A percentile compares a stretch with the other conserved stretches of the same genome.
phyloP scores from a whole-genome alignment of 1,140 invertebrate genomes.

The Xylocopa sonorina region DNA sequence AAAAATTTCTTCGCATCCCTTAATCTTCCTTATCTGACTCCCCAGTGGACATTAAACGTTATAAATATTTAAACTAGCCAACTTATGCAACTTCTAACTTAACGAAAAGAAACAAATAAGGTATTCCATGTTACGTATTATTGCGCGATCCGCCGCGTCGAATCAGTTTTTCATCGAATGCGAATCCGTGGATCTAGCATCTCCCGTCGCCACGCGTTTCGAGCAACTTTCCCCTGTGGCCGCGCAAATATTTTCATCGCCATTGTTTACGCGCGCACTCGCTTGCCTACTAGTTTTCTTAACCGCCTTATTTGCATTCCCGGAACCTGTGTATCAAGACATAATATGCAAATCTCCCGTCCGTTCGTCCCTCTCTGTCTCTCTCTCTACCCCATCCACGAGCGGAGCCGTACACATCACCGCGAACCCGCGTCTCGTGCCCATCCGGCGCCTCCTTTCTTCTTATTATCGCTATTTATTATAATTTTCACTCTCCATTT shows the following conservation, averaged over 20 bases:
- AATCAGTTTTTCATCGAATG: background rate
- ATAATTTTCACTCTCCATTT: constrained; percentile 39
- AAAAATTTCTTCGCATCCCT: too few species aligned
- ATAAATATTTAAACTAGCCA: too few species aligned
- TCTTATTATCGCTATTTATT: constrained; percentile 49
- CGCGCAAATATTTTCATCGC: constrained; percentile 39
- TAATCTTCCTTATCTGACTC: too few species aligned
- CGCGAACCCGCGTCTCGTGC: background rate
- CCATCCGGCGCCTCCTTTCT: constrained; percentile 44
- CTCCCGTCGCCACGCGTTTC: background rate
- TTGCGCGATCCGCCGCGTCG: too few species aligned
- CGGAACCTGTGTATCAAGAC: constrained; percentile 50
- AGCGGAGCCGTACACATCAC: background rate
- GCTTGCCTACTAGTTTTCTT: constrained; percentile 52
- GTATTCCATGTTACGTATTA: too few species aligned
- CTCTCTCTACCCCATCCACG: background rate
- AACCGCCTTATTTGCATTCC: constrained; percentile 52
- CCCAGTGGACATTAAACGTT: too few species aligned
- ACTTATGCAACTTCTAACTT: too few species aligned
- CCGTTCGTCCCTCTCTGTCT: background rate
- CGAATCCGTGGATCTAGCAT: background rate
- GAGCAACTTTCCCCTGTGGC: constrained; percentile 21
- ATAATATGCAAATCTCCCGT: constrained; percentile 47
- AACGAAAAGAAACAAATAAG: too few species aligned
- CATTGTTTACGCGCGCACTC: constrained; percentile 46